Percentiles rank a stretch among this genome's conserved stretches.
Conservation (phyloP, 1,140 invertebrate species). For the Nasonia giraulti region DNA sequence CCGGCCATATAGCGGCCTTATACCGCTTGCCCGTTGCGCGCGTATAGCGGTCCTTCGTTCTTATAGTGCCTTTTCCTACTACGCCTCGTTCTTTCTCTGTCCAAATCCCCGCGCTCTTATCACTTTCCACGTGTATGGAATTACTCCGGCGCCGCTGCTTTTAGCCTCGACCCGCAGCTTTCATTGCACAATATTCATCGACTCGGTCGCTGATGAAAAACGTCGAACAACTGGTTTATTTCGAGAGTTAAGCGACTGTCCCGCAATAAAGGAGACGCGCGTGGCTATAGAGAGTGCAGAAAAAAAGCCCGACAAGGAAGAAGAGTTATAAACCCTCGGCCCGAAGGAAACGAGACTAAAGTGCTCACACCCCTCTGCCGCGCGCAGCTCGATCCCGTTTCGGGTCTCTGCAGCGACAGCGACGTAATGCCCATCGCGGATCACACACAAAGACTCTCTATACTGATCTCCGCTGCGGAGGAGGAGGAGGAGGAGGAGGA, state of each 20-base stretch:
- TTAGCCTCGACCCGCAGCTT: conserved; percentile 5
- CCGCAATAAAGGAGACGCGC: background rate
- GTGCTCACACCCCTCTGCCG: background rate
- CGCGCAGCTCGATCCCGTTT: conserved; percentile 39
- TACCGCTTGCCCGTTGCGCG: background rate
- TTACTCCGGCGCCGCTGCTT: conserved; percentile 7
- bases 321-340: conserved; percentile 15
- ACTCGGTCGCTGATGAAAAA: background rate
- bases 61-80: background rate
- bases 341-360: conserved; percentile 29
- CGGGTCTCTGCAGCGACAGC: conserved; percentile 14
- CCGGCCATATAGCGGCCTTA: background rate
- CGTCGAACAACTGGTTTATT: background rate
- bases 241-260: background rate
- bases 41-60: background rate
- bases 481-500: conserved; percentile 47
- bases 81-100: background rate
- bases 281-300: background rate
- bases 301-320: background rate
- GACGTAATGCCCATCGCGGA: conserved; percentile 36
- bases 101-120: background rate
- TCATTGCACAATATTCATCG: conserved; percentile 32
- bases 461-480: background rate
- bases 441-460: background rate
- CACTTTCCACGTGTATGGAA: conserved; percentile 21